Evolutionary conservation across 1,140 invertebrate genomes (phyloP), one percentile per base, ranked within the genome.

Genomic region (Dreissena polymorpha): DNA sequence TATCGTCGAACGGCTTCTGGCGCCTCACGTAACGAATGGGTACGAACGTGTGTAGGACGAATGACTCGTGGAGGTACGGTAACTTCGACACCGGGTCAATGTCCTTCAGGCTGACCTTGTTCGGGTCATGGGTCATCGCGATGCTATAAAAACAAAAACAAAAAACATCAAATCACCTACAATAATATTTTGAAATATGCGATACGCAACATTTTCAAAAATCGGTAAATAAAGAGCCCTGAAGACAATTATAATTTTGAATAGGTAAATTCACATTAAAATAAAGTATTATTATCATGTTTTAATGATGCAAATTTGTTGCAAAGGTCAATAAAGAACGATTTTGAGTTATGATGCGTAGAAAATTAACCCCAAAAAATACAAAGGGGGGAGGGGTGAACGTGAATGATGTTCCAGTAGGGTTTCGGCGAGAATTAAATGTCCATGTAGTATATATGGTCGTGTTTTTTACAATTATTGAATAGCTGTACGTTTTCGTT

Each of bases 11-110:
- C 21, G 80, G 80, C n/a, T 67, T 74, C 49, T 83, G 80, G 23
- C 80, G 60, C 21, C 80, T 55, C 0, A 83, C 72, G 50, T 83
- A 83, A 39, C 80, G 49, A 14, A 83, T 83, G 12, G 80, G 80
- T 74, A 83, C 71, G 71, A 83, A 83, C 10, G 49, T 68, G 25
- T 83, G 80, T 13, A 83, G 70, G 65, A 83, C 72, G 51, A 83
- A 83, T 68, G 80, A 74, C 64, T 74, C 50, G 64, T 83, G 80
- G 23, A 83, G 49, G 51, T 83, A 83, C 70, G 80, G 80, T n/a
- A 83, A 53, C 23, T 75, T 75, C n/a, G 69, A 67, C 18, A 75
- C 72, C 10, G 64, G 71, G 70, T 83, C 72, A 39, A 83, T 27
- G 50, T 75, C 80, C 8, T 49, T 67, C n/a, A 83, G 72, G 29